These are phyloP conservation scores for Oceanites oceanicus DNA, from an alignment of 2,113 vertebrate genomes.

Conservation along the genomic window DNA sequence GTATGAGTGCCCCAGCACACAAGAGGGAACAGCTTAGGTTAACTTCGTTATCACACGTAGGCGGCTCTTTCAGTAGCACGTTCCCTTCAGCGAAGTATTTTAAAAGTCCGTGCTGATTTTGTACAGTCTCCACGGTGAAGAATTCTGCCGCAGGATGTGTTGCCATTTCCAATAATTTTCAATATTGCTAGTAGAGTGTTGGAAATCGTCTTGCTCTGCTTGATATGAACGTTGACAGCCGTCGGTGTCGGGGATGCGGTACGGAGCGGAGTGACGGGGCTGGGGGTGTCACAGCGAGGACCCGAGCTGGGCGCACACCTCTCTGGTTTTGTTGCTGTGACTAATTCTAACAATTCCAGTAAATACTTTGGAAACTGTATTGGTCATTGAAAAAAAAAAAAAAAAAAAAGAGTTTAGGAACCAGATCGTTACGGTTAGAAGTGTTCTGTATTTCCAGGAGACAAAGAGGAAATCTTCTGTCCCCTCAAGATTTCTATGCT, in stretches of 20 bases:
- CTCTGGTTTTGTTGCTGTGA: neutral
- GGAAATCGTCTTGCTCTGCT: neutral
- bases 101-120: neutral
- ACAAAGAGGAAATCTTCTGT: neutral
- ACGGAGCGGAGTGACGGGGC: accelerated
- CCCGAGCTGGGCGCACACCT: accelerated
- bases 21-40: neutral
- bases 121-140: neutral
- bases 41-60: neutral
- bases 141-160: neutral
- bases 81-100: neutral
- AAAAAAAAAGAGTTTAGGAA: neutral
- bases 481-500: neutral
- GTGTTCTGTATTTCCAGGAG: neutral
- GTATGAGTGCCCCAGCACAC: neutral
- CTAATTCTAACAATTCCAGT: neutral
- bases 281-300: neutral
- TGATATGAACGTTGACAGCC: accelerated
- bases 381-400: neutral
- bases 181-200: neutral
- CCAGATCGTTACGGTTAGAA: neutral
- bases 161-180: neutral
- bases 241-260: accelerated
- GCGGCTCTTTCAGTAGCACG: neutral
- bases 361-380: neutral